A percentile compares a stretch with the other conserved stretches of the same genome.
phyloP scores from a whole-genome alignment of 2,113 vertebrate genomes.

The Otus sunia region DNA sequence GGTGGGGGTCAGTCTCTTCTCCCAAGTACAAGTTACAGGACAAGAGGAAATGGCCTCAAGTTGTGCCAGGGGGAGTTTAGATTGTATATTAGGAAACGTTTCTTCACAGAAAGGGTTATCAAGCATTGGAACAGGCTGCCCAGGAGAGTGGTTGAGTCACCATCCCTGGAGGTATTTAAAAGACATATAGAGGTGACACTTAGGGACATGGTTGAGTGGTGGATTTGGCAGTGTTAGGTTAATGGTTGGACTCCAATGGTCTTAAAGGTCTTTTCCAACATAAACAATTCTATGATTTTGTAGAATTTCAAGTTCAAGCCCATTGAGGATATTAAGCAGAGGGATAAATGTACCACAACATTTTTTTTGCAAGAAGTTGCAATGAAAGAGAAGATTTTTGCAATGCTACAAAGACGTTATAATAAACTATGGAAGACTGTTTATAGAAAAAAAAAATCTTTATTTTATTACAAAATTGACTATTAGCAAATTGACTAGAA shows the following conservation, averaged over 20 bases:
- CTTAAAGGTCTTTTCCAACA: neutral
- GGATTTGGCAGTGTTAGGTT: neutral
- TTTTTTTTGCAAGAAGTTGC: neutral
- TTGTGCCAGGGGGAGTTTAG: no score
- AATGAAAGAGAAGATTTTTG: neutral
- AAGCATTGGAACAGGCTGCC: no score
- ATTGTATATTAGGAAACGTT: no score
- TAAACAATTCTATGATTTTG: neutral
- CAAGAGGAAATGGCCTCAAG: no score
- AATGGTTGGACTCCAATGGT: neutral
- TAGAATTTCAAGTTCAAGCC: neutral
- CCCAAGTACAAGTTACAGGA: no score
- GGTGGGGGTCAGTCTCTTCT: no score
- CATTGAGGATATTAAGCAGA: neutral
- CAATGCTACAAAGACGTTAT: neutral
- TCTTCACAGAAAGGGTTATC: no score
- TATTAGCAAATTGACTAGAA: neutral
- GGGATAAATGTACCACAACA: neutral
- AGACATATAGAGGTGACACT: no score
- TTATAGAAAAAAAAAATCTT: neutral
- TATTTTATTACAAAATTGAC: conserved; percentile 34
- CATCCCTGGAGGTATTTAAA: no score
- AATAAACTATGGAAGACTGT: neutral
- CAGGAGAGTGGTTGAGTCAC: no score
- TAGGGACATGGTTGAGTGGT: no score